Evolutionary conservation across 2,888 invertebrate genomes (phyloP), one percentile per base, ranked within the genome.

Genomic region (Syrphus vitripennis): DNA sequence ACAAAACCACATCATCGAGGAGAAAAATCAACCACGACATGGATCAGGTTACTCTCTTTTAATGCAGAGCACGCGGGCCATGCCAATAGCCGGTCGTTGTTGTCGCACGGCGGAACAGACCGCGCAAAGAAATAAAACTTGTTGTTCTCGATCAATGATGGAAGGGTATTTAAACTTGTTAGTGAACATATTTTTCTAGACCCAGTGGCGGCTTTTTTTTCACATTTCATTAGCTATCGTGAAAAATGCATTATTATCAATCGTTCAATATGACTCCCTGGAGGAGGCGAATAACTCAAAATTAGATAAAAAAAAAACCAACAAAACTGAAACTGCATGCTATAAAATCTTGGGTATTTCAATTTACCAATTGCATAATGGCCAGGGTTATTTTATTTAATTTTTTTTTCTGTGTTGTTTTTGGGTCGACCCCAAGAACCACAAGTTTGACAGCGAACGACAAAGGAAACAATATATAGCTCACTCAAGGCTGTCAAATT

Each of bases 401-500:
- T 16, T 21, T 34, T 34, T 31, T 48, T 29, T 26, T 29, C 12
- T 26, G n/a, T n/a, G n/a, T 10, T 19, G 26, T 26, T 34, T 31
- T 31, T 14, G 12, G 55, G n/a, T 42, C 42, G 55, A 42, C 21
- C 55, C 10, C 42, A n/a, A 69, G 26, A 76, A 70, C 63, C 59
- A 63, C 63, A 71, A 70, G 34, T 65, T 65, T 72, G 71, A 67
- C 80, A 78, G 45, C 37, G 9, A 72, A 67, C 74, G 26, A 19
- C 19, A 34, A 57, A 37, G 40, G 59, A 26, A 61, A 67, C 45
- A 72, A 81, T 70, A 84, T 59, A 80, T 76, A 48, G 55, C 86
- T 77, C 82, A 86, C 86, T 86, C 82, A 81, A 86, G 86, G 86
- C 86, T 86, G 86, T 82, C 86, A 86, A 86, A 86, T 86, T 86